A percentile compares a stretch with the other conserved stretches of the same genome.
phyloP scores from a whole-genome alignment of 1,140 invertebrate species.

The Pectinophora gossypiella region DNA sequence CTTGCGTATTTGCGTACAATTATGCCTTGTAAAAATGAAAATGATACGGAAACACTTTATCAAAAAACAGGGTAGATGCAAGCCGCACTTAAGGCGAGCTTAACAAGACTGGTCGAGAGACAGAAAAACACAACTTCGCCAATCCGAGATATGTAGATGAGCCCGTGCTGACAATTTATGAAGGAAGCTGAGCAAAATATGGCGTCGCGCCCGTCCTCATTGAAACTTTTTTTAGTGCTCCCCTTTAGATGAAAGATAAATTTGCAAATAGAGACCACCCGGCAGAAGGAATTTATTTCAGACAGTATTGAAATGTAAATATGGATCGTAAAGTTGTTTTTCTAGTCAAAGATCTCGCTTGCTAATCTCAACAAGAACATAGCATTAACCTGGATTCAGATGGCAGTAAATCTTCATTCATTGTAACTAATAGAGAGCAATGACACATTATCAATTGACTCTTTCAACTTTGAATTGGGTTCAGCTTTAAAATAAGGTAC shows the following conservation, averaged over 20 bases:
- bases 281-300: constrained; percentile 37
- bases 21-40: too few relatives aligned
- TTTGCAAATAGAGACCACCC: constrained; percentile 51
- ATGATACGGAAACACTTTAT: too few relatives aligned
- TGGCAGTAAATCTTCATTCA: not conserved
- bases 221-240: constrained; percentile 55
- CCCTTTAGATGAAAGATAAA: constrained; percentile 55
- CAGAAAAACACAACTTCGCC: constrained; percentile 1
- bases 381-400: not conserved
- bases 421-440: too few relatives aligned
- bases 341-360: constrained; percentile 2
- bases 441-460: too few relatives aligned
- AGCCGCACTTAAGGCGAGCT: too few relatives aligned
- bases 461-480: too few relatives aligned
- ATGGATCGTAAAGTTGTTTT: constrained; percentile 26
- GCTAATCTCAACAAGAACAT: not conserved
- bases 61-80: too few relatives aligned
- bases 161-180: constrained; percentile 58
- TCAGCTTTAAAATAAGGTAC: too few relatives aligned
- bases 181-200: constrained; percentile 55
- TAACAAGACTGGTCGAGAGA: too few relatives aligned
- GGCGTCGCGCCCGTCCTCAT: constrained; percentile 47
- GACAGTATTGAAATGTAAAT: constrained; percentile 1
- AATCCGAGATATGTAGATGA: constrained; percentile 52
- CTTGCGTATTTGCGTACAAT: too few relatives aligned